phyloP scores from a whole-genome alignment of 2,113 vertebrate genomes.

The Theristicus caerulescens region DNA sequence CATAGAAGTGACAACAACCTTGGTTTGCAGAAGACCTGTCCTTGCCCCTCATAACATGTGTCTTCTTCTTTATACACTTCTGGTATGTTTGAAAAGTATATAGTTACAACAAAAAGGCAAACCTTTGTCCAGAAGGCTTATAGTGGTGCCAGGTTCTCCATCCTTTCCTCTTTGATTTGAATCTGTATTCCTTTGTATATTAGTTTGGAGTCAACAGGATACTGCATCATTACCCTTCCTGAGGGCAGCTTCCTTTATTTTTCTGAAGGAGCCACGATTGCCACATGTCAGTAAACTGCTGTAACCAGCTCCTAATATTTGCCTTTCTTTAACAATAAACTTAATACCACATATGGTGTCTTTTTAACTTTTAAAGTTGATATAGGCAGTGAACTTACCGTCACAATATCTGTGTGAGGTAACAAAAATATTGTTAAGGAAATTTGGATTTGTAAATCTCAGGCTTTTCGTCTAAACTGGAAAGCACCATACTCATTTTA shows the following conservation, averaged over 20 bases:
- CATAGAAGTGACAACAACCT: neutral
- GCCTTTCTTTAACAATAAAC: neutral
- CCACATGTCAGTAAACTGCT: neutral
- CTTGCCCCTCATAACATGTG: neutral
- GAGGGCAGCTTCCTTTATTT: neutral
- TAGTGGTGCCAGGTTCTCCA: neutral
- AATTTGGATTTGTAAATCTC: neutral
- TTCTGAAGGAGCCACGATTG: neutral
- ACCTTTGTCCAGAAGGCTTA: neutral
- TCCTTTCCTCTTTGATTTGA: constrained; percentile 13
- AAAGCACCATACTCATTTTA: neutral
- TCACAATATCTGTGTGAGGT: neutral
- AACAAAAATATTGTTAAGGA: neutral
- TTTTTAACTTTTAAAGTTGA: neutral
- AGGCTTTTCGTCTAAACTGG: neutral
- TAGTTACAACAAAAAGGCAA: neutral
- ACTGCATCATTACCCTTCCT: constrained; percentile 8
- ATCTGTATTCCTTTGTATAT: neutral
- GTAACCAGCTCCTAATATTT: neutral
- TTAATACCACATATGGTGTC: neutral
- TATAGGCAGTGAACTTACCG: neutral
- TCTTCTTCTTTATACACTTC: neutral
- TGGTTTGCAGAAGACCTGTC: neutral
- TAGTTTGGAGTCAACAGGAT: constrained; percentile 43
- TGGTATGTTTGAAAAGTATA: neutral